Percentiles rank a stretch among this genome's conserved stretches.
Conservation (phyloP, 1,140 invertebrate genomes). For the Dendroctonus ponderosae region DNA sequence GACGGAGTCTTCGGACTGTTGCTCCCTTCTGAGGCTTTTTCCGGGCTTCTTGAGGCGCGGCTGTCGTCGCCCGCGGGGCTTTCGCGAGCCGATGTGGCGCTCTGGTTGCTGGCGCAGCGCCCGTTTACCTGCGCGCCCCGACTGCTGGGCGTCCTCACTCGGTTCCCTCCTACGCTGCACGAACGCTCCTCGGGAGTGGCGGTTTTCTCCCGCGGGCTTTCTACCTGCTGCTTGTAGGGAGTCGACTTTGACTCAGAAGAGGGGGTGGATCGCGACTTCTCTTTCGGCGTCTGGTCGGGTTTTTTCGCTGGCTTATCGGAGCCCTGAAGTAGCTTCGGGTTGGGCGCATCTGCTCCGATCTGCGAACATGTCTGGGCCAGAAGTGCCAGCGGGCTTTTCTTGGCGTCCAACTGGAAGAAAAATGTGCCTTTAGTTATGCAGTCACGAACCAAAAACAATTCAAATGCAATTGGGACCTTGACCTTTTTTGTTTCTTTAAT, state of each 20-base stretch:
- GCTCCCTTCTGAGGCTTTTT: constrained; percentile 48
- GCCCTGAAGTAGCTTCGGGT: constrained; percentile 64
- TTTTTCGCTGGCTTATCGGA: constrained; percentile 57
- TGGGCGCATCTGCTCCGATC: constrained; percentile 83
- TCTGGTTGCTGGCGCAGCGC: constrained; percentile 63
- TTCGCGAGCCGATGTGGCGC: constrained; percentile 60
- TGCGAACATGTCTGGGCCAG: constrained; percentile 94
- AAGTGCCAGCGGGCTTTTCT: constrained; percentile 91
- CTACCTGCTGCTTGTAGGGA: constrained; percentile 43
- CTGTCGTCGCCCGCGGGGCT: constrained; percentile 50
- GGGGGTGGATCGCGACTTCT: constrained; percentile 58
- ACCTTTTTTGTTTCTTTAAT: too few relatives aligned
- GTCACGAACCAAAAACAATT: neutral
- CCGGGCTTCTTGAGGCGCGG: constrained; percentile 34
- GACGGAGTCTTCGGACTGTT: constrained; percentile 47
- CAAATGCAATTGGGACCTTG: too few relatives aligned
- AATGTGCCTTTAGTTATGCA: constrained; percentile 36
- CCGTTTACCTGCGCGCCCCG: constrained; percentile 51
- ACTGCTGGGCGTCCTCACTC: constrained; percentile 56
- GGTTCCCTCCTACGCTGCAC: constrained; percentile 48
- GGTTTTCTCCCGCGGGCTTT: constrained; percentile 67
- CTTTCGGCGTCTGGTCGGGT: constrained; percentile 54
- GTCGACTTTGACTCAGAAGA: constrained; percentile 44
- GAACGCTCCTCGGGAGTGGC: constrained; percentile 59
- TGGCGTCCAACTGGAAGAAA: constrained; percentile 88